phyloP scores from a whole-genome alignment of 2,888 invertebrate species.

The Rotaria sp. region DNA sequence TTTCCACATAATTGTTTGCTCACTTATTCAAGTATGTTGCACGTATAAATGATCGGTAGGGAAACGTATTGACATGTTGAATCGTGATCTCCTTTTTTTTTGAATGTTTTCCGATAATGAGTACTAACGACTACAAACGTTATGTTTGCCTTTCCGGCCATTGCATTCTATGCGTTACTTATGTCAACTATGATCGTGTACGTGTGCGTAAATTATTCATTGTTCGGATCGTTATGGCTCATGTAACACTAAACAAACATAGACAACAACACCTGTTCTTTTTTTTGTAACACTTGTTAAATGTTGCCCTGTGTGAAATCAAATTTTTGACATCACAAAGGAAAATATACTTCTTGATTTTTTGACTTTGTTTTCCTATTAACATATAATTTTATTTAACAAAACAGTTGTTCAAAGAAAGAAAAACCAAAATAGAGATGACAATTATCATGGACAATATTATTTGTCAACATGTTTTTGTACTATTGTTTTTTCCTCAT shows the following conservation, averaged over 20 bases:
- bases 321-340: background rate
- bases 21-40: background rate
- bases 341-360: too few relatives aligned
- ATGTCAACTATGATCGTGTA: background rate
- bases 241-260: background rate
- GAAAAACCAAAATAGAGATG: too few relatives aligned
- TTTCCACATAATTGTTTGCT: background rate
- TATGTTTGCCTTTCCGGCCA: background rate
- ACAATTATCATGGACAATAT: too few relatives aligned
- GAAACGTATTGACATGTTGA: background rate
- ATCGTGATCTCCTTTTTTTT: background rate
- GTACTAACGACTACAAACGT: background rate
- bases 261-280: background rate
- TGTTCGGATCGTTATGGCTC: background rate
- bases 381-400: too few relatives aligned
- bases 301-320: background rate
- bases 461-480: too few relatives aligned
- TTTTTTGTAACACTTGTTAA: background rate
- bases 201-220: background rate
- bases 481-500: too few relatives aligned
- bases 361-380: too few relatives aligned
- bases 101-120: background rate
- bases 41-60: background rate
- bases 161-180: background rate
- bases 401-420: too few relatives aligned